Evolutionary conservation across 1,140 invertebrate species (phyloP).

Genomic region (Zophobas atratus): DNA sequence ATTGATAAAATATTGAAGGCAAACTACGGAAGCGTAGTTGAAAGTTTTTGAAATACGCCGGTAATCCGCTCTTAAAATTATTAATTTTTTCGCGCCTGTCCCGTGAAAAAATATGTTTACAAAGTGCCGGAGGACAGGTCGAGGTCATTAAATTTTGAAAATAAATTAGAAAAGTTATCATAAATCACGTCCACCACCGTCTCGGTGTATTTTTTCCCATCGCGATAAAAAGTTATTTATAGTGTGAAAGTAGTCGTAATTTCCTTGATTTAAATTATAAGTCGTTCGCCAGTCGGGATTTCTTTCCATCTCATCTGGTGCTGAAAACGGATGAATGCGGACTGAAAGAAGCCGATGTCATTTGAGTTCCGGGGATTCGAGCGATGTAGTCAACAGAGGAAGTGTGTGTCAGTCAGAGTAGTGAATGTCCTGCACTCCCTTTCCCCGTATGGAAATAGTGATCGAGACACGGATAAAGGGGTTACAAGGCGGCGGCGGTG

Average conservation of each 20-base stretch:
- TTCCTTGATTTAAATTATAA: slow-evolving; percentile 41
- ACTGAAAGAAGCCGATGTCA: slow-evolving; percentile 39
- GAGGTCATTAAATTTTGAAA: slow-evolving; percentile 34
- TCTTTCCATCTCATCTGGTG: slow-evolving; percentile 39
- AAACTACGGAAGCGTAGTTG: not conserved
- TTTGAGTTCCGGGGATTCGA: slow-evolving; percentile 32
- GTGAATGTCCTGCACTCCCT: slow-evolving; percentile 34
- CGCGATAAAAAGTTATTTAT: slow-evolving; percentile 41
- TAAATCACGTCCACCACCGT: slow-evolving; percentile 31
- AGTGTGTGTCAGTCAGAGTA: slow-evolving; percentile 33
- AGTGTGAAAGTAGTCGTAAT: slow-evolving; percentile 43
- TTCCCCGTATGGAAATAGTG: slow-evolving; percentile 31
- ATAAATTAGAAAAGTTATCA: slow-evolving; percentile 39
- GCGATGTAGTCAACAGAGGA: slow-evolving; percentile 41
- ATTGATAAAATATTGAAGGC: slow-evolving; percentile 17
- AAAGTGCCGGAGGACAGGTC: slow-evolving; percentile 16
- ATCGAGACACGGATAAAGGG: slow-evolving; percentile 40
- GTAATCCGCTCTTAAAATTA: not conserved
- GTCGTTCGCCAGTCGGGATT: slow-evolving; percentile 16
- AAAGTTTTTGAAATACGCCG: slow-evolving; percentile 3
- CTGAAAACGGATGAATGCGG: slow-evolving; percentile 22
- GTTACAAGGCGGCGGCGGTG: slow-evolving; percentile 12
- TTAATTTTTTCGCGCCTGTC: slow-evolving; percentile 12
- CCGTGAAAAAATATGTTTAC: slow-evolving; percentile 34
- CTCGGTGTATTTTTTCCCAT: slow-evolving; percentile 41